A percentile compares a stretch with the other conserved stretches of the same genome.
Conservation (phyloP, 2,888 invertebrate genomes). For the Sphaerophoria rueppellii region DNA sequence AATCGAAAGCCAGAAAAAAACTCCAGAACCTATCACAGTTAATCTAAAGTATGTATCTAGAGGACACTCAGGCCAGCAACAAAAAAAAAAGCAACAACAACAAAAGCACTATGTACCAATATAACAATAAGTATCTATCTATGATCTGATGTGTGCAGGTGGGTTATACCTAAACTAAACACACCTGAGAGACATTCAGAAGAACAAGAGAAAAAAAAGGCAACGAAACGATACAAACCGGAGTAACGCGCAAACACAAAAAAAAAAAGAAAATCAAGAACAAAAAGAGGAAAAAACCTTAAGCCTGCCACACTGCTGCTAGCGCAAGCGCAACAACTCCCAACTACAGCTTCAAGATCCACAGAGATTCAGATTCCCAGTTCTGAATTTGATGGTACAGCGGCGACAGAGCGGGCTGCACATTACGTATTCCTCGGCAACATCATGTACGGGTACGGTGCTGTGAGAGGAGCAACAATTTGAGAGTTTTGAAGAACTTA, state of each 20-base stretch:
- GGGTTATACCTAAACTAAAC: conserved; percentile 70
- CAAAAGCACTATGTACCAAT: conserved; percentile 64
- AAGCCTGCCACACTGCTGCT: conserved; percentile 57
- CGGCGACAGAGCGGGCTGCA: conserved; percentile 25
- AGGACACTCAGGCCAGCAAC: conserved; percentile 75
- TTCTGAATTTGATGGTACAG: conserved; percentile 36
- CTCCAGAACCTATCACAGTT: conserved; percentile 76
- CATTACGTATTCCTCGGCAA: conserved; percentile 70
- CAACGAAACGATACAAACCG: conserved; percentile 49
- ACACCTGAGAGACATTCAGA: conserved; percentile 72
- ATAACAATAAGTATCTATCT: conserved; percentile 73
- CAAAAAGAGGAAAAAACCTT: conserved; percentile 49
- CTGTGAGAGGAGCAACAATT: conserved; percentile 37
- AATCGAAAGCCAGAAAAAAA: conserved; percentile 65
- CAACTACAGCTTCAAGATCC: conserved; percentile 48
- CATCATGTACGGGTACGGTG: background rate
- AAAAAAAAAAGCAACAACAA: background rate
- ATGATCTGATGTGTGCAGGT: conserved; percentile 73
- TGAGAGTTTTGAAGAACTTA: conserved; percentile 60
- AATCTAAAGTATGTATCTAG: conserved; percentile 81
- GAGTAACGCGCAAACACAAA: conserved; percentile 69
- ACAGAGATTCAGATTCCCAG: conserved; percentile 57
- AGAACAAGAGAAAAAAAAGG: conserved; percentile 44
- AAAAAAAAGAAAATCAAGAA: conserved; percentile 34
- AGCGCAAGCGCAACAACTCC: conserved; percentile 39